Conservation (phyloP, 2,113 vertebrate species). For the Oriolus oriolus region DNA sequence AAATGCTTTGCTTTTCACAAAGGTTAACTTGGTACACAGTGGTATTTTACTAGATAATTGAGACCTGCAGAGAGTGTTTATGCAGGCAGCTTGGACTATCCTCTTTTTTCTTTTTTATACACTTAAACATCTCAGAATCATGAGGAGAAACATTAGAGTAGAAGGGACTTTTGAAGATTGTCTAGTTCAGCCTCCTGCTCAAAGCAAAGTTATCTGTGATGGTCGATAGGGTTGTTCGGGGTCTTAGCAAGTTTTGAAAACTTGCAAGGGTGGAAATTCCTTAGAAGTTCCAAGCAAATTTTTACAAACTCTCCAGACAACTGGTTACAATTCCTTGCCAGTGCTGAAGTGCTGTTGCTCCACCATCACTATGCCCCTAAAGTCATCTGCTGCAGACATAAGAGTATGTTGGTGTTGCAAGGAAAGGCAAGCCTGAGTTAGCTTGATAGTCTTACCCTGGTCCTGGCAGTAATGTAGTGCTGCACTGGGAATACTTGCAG, state of each 20-base stretch:
- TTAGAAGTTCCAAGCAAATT: neutral
- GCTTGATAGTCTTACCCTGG: neutral
- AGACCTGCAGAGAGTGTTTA: neutral
- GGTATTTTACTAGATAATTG: neutral
- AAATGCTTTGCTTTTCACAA: neutral
- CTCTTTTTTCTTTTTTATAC: neutral
- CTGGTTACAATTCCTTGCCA: fast-evolving
- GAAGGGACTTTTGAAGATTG: neutral
- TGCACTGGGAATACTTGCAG: neutral
- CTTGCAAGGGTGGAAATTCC: neutral
- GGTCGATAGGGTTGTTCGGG: neutral
- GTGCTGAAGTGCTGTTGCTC: neutral
- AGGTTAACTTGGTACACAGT: neutral
- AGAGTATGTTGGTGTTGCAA: neutral
- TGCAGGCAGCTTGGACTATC: neutral
- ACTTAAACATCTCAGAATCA: neutral
- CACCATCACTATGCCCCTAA: neutral
- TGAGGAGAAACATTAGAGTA: neutral
- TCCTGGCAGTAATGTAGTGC: neutral
- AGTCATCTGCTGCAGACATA: neutral
- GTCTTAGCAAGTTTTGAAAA: neutral
- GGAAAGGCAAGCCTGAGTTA: neutral
- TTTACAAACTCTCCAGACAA: neutral
- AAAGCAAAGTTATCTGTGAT: neutral
- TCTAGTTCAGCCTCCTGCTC: neutral